A percentile compares a stretch with the other conserved stretches of the same genome.
Conservation (phyloP, 2,113 vertebrate species). For the Panthera uncia region DNA sequence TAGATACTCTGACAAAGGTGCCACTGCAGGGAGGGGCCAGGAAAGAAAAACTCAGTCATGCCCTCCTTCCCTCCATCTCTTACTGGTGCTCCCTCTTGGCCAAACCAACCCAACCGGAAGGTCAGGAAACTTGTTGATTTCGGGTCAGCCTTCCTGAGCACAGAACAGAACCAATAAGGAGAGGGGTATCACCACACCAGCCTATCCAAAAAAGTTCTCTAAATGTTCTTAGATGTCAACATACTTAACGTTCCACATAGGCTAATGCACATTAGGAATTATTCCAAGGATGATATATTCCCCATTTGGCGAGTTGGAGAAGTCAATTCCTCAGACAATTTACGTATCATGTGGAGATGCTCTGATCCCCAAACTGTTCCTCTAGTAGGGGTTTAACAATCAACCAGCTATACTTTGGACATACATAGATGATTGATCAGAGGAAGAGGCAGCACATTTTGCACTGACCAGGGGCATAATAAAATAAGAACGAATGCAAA, state of each 20-base stretch:
- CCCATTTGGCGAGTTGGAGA: not conserved
- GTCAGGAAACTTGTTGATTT: not conserved
- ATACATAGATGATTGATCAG: not conserved
- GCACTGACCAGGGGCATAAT: not conserved
- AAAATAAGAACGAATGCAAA: slow-evolving; percentile 15
- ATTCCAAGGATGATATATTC: not conserved
- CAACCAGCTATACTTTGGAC: not conserved
- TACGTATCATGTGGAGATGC: not conserved
- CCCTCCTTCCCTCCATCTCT: not conserved
- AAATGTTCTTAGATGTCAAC: not conserved
- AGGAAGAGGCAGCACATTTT: not conserved
- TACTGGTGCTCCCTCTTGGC: not conserved
- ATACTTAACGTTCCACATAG: not conserved
- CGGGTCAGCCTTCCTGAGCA: not conserved
- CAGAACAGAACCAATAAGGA: not conserved
- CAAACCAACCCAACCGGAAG: not conserved
- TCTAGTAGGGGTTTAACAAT: not conserved
- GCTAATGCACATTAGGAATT: too few relatives aligned
- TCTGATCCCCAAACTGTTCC: not conserved
- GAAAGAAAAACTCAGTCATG: not conserved
- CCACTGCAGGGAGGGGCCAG: not conserved
- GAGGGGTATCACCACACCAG: not conserved
- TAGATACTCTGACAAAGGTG: not conserved
- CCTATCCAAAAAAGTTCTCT: not conserved
- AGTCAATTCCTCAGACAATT: not conserved